Conservation (phyloP, 2,797 vertebrate genomes). For the Sebastes trivittatus region DNA sequence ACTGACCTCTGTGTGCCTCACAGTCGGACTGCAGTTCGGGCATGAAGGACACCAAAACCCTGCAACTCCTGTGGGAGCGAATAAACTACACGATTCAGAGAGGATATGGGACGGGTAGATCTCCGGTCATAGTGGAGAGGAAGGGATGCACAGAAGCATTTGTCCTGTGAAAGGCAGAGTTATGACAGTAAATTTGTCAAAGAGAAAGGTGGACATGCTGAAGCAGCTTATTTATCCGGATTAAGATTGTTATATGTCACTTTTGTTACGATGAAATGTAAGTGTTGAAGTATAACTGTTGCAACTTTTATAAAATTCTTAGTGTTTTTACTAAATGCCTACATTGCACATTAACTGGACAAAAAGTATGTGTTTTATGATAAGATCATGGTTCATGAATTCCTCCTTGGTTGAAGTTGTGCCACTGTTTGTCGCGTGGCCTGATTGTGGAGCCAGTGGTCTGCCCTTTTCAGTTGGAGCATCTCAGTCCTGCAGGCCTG, state of each 20-base stretch:
- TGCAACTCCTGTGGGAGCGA: constrained; percentile 18
- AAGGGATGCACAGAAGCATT: background rate
- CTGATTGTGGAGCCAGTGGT: constrained; percentile 45
- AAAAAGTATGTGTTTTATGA: constrained; percentile 1
- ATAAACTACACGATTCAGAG: constrained; percentile 29
- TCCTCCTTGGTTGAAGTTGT: constrained; percentile 42
- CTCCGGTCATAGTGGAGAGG: constrained; percentile 5
- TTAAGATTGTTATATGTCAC: constrained; percentile 3
- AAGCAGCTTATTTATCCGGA: constrained; percentile 5
- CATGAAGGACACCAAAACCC: constrained; percentile 49
- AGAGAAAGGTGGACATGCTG: constrained; percentile 1
- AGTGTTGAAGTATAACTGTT: constrained; percentile 12
- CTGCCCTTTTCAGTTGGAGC: constrained; percentile 46
- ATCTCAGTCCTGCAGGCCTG: constrained; percentile 55
- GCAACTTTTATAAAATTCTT: constrained; percentile 46
- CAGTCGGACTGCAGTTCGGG: constrained; percentile 6
- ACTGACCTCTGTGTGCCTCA: constrained; percentile 52
- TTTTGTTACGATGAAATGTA: constrained; percentile 40
- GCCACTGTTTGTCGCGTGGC: constrained; percentile 40
- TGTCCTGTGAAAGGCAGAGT: constrained; percentile 10
- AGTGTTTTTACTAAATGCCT: constrained; percentile 25
- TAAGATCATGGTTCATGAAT: constrained; percentile 6
- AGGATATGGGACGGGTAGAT: constrained; percentile 4
- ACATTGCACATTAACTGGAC: constrained; percentile 13
- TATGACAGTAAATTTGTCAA: background rate